Conservation (phyloP, 2,888 invertebrate species). For the Dynastes tityus region DNA sequence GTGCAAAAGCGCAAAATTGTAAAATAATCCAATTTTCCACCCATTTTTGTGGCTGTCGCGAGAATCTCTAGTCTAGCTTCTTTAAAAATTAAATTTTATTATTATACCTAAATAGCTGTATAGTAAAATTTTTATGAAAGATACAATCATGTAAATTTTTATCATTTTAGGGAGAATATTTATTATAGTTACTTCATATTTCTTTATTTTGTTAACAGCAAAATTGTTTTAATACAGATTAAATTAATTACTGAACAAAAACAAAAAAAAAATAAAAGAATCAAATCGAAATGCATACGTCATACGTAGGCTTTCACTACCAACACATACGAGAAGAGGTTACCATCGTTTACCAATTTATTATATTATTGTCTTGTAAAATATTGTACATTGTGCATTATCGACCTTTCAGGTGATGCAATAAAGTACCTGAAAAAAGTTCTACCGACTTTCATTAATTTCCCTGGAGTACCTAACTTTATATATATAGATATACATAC, state of each 20-base stretch:
- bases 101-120: conserved; percentile 29
- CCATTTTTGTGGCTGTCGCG: too few species aligned
- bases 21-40: background rate
- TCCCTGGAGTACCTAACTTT: conserved; percentile 31
- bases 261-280: conserved; percentile 2
- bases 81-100: conserved; percentile 43
- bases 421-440: conserved; percentile 69
- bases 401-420: conserved; percentile 66
- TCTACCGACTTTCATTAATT: conserved; percentile 47
- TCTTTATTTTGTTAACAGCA: conserved; percentile 50
- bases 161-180: conserved; percentile 53
- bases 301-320: conserved; percentile 56
- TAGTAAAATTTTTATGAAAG: conserved; percentile 47
- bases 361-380: conserved; percentile 64
- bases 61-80: conserved; percentile 9
- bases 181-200: conserved; percentile 50
- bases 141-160: conserved; percentile 49
- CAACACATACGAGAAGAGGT: conserved; percentile 63
- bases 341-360: conserved; percentile 65
- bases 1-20: conserved; percentile 24
- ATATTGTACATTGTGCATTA: conserved; percentile 67
- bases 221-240: conserved; percentile 18
- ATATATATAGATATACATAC: background rate
- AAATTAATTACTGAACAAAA: conserved; percentile 5
- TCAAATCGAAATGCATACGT: conserved; percentile 15